These are phyloP conservation scores for Carpatolechia fugitivella DNA, from an alignment of 2,888 invertebrate genomes.

Conservation along the genomic window DNA sequence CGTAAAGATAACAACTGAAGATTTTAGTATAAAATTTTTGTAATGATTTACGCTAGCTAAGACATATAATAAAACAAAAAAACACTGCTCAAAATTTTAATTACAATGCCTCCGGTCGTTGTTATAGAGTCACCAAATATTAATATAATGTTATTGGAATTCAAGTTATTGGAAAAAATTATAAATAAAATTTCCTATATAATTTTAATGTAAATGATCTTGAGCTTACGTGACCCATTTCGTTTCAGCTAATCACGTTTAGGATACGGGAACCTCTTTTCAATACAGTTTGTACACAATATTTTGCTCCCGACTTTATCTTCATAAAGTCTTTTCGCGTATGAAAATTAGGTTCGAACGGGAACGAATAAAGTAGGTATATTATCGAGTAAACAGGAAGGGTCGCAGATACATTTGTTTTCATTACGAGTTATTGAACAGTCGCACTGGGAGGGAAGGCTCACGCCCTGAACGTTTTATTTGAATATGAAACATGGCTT, in stretches of 20 bases:
- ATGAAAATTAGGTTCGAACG: conserved; percentile 51
- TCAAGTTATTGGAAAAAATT: neutral
- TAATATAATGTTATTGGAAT: too few species aligned
- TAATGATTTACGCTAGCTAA: too few species aligned
- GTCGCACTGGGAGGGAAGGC: conserved; percentile 30
- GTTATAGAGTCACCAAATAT: too few species aligned
- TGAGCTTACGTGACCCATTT: conserved; percentile 22
- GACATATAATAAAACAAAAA: too few species aligned
- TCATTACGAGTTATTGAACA: conserved; percentile 64
- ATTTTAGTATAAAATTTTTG: too few species aligned
- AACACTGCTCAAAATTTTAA: too few species aligned
- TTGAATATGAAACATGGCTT: conserved; percentile 26
- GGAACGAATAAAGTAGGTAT: conserved; percentile 48
- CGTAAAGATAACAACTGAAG: too few species aligned
- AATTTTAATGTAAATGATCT: too few species aligned
- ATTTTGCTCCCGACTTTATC: neutral
- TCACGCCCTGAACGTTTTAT: conserved; percentile 32
- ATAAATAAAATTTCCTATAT: neutral
- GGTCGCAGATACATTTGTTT: conserved; percentile 64
- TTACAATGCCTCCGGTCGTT: too few species aligned
- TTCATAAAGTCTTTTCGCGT: conserved; percentile 25
- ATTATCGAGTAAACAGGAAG: conserved; percentile 55
- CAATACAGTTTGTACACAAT: neutral
- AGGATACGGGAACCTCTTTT: conserved; percentile 12
- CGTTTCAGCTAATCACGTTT: conserved; percentile 26